A percentile compares a stretch with the other conserved stretches of the same genome.
Evolutionary conservation across 2,113 vertebrate genomes (phyloP).

Genomic region (Ia io): DNA sequence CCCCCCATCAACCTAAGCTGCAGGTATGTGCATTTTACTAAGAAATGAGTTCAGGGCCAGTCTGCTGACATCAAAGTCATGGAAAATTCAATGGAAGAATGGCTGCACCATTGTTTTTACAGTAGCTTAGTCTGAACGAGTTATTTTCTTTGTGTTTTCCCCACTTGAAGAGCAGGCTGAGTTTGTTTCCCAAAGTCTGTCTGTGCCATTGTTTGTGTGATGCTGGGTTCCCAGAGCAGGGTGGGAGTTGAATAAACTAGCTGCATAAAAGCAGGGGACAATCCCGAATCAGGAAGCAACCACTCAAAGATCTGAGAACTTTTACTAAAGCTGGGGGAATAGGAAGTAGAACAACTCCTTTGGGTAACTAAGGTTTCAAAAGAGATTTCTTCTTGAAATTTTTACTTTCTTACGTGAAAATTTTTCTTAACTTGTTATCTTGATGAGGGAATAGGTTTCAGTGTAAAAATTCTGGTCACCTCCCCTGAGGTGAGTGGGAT

Average conservation of each 20-base stretch:
- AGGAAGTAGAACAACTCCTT: neutral
- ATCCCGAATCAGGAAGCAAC: conserved; percentile 2
- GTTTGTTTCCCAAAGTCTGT: conserved; percentile 36
- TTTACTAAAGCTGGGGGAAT: neutral
- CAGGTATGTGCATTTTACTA: neutral
- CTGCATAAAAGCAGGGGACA: neutral
- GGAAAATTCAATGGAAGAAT: conserved; percentile 5
- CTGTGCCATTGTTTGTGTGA: conserved; percentile 27
- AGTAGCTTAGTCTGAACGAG: neutral
- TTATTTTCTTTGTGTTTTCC: neutral
- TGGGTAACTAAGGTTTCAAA: neutral
- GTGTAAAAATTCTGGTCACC: neutral
- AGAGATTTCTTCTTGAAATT: neutral
- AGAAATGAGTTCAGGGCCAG: neutral
- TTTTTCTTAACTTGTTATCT: neutral
- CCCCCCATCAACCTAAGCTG: neutral
- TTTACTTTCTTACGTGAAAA: conserved; percentile 12
- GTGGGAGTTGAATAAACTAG: neutral
- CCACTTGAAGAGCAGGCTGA: neutral
- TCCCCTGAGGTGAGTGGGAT: neutral
- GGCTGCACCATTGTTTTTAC: neutral
- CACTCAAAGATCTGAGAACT: neutral
- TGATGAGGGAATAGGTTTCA: neutral
- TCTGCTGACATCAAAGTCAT: neutral
- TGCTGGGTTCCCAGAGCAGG: conserved; percentile 36